phyloP scores from a whole-genome alignment of 2,797 vertebrate species.

The Huso huso region DNA sequence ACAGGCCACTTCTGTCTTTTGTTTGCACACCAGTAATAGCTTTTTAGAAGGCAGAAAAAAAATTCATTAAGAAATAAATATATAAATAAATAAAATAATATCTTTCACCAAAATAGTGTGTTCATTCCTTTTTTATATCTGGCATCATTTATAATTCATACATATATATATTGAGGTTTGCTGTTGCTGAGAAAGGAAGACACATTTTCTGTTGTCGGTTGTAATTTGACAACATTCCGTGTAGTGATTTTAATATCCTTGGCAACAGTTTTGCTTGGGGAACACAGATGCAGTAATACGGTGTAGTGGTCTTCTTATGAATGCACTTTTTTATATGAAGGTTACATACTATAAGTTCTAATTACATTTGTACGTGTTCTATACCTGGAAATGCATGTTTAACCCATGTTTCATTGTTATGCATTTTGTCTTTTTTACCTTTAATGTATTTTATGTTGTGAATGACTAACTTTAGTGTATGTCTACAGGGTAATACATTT shows the following conservation, averaged over 20 bases:
- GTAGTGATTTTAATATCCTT: conserved; percentile 41
- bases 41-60: conserved; percentile 38
- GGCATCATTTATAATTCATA: conserved; percentile 79
- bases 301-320: no score
- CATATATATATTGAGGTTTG: conserved; percentile 64
- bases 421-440: no score
- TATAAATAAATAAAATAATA: conserved; percentile 20
- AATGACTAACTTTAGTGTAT: no score
- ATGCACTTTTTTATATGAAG: no score
- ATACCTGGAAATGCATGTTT: no score
- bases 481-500: no score
- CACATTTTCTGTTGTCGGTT: conserved; percentile 52
- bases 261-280: conserved; percentile 41
- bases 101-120: conserved; percentile 25
- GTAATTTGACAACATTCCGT: conserved; percentile 68
- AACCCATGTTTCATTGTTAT: no score
- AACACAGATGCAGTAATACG: no score
- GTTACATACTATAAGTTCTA: no score
- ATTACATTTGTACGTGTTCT: no score
- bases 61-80: conserved; percentile 51
- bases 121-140: conserved; percentile 40
- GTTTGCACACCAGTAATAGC: conserved; percentile 39
- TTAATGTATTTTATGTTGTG: no score
- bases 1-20: conserved; percentile 16
- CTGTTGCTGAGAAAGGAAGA: conserved; percentile 47